Evolutionary conservation across 2,113 vertebrate species (phyloP).

Genomic region (Azemiops feae): DNA sequence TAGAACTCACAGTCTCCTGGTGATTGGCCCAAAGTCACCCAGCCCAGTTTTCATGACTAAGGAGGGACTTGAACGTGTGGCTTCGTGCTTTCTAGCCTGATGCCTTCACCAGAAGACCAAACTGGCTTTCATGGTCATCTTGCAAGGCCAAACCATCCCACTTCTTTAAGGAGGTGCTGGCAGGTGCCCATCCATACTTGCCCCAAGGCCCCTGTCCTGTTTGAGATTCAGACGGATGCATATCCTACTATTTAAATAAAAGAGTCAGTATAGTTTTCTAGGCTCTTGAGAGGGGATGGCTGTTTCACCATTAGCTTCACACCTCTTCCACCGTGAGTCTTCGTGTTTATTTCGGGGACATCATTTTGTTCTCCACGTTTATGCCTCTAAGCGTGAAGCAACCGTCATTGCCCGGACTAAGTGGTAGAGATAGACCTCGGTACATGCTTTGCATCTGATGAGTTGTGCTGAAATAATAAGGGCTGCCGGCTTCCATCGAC

Average conservation of each 20-base stretch:
- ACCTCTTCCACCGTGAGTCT: neutral
- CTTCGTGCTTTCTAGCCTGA: no score
- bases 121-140: no score
- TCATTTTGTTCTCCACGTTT: neutral
- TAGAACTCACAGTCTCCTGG: no score
- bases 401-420: neutral
- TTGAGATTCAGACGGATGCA: rapidly evolving
- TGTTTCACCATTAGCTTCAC: neutral
- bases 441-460: slow-evolving; percentile 10
- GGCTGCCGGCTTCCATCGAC: neutral
- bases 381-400: neutral
- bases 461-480: neutral
- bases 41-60: no score
- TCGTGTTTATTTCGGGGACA: neutral
- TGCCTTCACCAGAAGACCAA: no score
- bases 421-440: neutral
- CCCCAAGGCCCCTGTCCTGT: neutral
- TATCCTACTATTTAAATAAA: neutral
- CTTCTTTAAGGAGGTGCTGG: neutral
- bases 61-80: no score
- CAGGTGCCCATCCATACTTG: neutral
- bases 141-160: no score
- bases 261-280: neutral
- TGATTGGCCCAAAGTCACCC: no score
- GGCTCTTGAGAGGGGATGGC: neutral